phyloP scores from a whole-genome alignment of 1,140 invertebrate species.

The Drosophila asahinai region DNA sequence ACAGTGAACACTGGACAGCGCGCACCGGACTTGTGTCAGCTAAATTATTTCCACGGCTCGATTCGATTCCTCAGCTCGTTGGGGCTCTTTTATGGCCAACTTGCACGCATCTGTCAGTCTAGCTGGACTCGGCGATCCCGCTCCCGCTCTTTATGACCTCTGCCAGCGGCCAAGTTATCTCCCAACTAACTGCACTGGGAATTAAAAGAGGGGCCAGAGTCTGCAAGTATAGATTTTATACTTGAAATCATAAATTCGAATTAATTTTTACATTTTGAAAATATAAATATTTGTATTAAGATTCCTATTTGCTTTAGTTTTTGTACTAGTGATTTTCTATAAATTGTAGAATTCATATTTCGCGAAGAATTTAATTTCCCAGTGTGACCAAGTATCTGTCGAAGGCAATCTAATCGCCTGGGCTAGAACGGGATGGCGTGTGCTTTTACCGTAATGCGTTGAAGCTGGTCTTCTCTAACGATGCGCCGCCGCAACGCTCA shows the following conservation, averaged over 20 bases:
- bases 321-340: neutral
- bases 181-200: slow-evolving; percentile 26
- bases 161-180: slow-evolving; percentile 44
- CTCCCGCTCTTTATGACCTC: slow-evolving; percentile 45
- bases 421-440: slow-evolving; percentile 23
- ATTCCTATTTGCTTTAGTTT: too few species aligned
- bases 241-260: neutral
- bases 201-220: neutral
- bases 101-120: slow-evolving; percentile 80
- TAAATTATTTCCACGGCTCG: slow-evolving; percentile 74
- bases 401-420: slow-evolving; percentile 75
- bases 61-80: slow-evolving; percentile 60
- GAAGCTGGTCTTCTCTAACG: slow-evolving; percentile 62
- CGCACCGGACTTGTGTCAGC: slow-evolving; percentile 55
- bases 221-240: neutral
- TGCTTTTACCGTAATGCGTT: slow-evolving; percentile 71
- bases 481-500: slow-evolving; percentile 41
- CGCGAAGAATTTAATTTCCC: neutral
- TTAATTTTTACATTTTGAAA: neutral
- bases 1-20: slow-evolving; percentile 50
- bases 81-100: slow-evolving; percentile 77
- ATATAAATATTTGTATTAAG: too few species aligned
- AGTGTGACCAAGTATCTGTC: slow-evolving; percentile 55
- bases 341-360: neutral
- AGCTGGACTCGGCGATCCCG: slow-evolving; percentile 20